Conservation (phyloP, 2,888 invertebrate genomes). For the Suillia variegata region DNA sequence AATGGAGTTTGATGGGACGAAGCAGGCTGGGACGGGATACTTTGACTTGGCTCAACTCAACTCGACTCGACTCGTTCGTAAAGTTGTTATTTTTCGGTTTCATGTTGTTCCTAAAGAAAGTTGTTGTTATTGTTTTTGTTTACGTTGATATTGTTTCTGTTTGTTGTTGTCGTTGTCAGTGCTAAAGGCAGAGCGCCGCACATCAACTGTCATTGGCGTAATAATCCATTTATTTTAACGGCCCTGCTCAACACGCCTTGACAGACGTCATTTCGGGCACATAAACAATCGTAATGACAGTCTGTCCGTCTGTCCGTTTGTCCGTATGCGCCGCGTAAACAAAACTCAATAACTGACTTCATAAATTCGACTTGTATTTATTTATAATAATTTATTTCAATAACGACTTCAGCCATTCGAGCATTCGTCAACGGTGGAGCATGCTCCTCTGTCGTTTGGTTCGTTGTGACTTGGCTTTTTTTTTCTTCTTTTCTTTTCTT, state of each 20-base stretch:
- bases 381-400: constrained; percentile 54
- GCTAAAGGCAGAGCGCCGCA: constrained; percentile 4
- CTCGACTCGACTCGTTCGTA: background rate
- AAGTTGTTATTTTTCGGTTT: background rate
- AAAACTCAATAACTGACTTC: constrained; percentile 39
- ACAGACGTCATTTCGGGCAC: constrained; percentile 27
- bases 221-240: constrained; percentile 54
- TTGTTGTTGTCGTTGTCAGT: constrained; percentile 8
- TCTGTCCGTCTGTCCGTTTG: no score
- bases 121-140: no score
- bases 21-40: background rate
- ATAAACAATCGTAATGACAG: constrained; percentile 50
- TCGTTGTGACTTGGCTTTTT: no score
- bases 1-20: background rate
- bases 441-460: no score
- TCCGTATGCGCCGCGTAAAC: constrained; percentile 22
- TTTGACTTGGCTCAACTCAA: background rate
- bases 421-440: constrained; percentile 20
- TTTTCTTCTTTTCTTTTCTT: no score
- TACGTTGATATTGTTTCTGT: background rate
- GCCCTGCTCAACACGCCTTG: constrained; percentile 28
- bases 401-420: constrained; percentile 37
- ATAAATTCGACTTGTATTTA: constrained; percentile 52
- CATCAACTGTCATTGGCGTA: constrained; percentile 46
- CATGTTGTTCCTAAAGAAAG: background rate